phyloP scores from a whole-genome alignment of 2,888 invertebrate genomes.

The Vandiemenella viatica region DNA sequence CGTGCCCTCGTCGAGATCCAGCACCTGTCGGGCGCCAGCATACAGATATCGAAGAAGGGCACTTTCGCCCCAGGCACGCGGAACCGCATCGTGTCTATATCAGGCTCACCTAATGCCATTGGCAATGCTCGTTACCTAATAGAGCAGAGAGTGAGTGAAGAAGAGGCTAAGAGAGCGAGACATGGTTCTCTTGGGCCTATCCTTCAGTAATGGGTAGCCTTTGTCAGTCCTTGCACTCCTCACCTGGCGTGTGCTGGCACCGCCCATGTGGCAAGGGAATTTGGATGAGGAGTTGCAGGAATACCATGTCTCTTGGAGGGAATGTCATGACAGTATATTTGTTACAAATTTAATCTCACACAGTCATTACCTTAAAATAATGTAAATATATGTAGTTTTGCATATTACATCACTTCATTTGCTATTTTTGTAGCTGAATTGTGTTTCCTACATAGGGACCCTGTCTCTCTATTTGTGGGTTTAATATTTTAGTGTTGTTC shows the following conservation, averaged over 20 bases:
- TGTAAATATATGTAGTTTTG: conserved; percentile 2
- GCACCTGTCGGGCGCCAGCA: conserved; percentile 91
- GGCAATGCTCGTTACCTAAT: conserved; percentile 86
- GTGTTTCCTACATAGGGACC: background rate
- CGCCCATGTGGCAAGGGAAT: no score
- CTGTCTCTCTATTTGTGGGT: background rate
- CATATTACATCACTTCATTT: background rate
- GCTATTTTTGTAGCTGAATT: background rate
- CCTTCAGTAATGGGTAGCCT: conserved; percentile 5
- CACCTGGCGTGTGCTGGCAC: no score
- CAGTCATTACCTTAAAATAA: background rate
- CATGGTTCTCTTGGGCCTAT: conserved; percentile 36
- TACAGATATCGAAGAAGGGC: conserved; percentile 97
- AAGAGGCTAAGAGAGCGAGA: conserved; percentile 86
- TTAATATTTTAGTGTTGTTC: background rate
- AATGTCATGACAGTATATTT: conserved; percentile 5
- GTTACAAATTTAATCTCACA: conserved; percentile 1
- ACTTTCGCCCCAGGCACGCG: conserved; percentile 93
- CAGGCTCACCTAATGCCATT: conserved; percentile 78
- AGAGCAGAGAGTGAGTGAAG: conserved; percentile 91
- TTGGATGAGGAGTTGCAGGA: no score
- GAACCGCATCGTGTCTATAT: conserved; percentile 92
- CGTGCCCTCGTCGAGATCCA: conserved; percentile 94
- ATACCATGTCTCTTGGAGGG: conserved; percentile 1
- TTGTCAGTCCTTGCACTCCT: no score